A percentile compares a stretch with the other conserved stretches of the same genome.
These are phyloP conservation scores for Charaxes varanes DNA, from an alignment of 1,140 invertebrate genomes.

Conservation along the genomic window DNA sequence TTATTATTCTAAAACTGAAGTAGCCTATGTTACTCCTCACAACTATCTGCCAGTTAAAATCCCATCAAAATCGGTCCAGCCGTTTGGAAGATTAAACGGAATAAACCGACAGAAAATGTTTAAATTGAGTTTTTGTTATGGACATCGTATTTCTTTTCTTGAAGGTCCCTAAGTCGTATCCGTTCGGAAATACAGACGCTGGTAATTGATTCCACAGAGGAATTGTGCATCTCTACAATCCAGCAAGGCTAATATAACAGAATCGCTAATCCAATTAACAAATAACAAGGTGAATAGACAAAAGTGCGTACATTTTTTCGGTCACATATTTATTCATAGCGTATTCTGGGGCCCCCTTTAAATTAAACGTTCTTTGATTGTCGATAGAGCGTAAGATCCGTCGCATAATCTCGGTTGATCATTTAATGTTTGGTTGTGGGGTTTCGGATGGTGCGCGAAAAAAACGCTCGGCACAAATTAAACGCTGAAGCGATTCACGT, in stretches of 20 bases:
- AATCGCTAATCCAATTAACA: conserved; percentile 37
- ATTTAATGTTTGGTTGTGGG: conserved; percentile 46
- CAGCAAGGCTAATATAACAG: conserved; percentile 11
- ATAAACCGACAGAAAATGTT: too few relatives aligned
- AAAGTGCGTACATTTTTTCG: conserved; percentile 29
- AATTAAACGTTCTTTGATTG: conserved; percentile 44
- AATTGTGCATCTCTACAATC: conserved; percentile 27
- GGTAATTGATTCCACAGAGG: too few relatives aligned
- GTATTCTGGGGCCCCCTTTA: conserved; percentile 30
- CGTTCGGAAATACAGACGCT: too few relatives aligned
- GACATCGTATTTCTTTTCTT: too few relatives aligned
- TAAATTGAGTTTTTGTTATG: too few relatives aligned
- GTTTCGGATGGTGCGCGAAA: conserved; percentile 26
- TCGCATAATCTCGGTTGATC: conserved; percentile 59
- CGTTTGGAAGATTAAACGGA: not conserved
- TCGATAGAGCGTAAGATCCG: conserved; percentile 55
- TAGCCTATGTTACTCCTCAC: too few relatives aligned
- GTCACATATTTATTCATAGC: conserved; percentile 36
- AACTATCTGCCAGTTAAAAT: too few relatives aligned
- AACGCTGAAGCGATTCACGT: too few relatives aligned
- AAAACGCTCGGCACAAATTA: conserved; percentile 25
- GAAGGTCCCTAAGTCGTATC: too few relatives aligned
- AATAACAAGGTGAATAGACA: conserved; percentile 29
- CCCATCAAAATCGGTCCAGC: too few relatives aligned
- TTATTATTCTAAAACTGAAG: too few relatives aligned